phyloP scores from a whole-genome alignment of 2,797 vertebrate genomes.

The Brachymystax lenok region DNA sequence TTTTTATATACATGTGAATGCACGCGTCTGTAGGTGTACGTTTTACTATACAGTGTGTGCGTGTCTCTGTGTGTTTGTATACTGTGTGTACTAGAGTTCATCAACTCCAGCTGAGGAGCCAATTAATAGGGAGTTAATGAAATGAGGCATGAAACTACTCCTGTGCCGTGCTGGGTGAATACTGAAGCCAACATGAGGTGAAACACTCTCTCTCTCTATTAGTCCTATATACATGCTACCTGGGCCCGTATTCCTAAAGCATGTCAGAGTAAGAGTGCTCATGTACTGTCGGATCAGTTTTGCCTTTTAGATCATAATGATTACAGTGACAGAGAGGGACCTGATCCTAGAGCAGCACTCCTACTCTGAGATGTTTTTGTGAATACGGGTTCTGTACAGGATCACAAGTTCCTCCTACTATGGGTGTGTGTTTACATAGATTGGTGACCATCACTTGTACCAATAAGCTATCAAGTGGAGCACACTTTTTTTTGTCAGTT shows the following conservation, averaged over 20 bases:
- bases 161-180: slow-evolving; percentile 15
- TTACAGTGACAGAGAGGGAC: too few species aligned
- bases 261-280: too few species aligned
- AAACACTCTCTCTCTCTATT: slow-evolving; percentile 8
- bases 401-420: background rate
- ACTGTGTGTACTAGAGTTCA: slow-evolving; percentile 3
- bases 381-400: background rate
- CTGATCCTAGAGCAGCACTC: too few species aligned
- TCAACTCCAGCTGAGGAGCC: slow-evolving; percentile 45
- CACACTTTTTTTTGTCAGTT: too few species aligned
- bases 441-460: too few species aligned
- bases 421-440: background rate
- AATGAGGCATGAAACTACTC: slow-evolving; percentile 43
- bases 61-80: slow-evolving; percentile 26
- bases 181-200: slow-evolving; percentile 15
- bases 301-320: too few species aligned
- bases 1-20: slow-evolving; percentile 22
- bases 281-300: too few species aligned
- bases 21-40: background rate
- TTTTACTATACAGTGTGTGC: slow-evolving; percentile 12
- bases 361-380: too few species aligned
- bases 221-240: background rate
- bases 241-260: too few species aligned
- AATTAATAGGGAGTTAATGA: slow-evolving; percentile 62
- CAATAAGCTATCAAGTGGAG: too few species aligned